Evolutionary conservation across 2,888 invertebrate genomes (phyloP).

Genomic region (Bellardia bayeri): DNA sequence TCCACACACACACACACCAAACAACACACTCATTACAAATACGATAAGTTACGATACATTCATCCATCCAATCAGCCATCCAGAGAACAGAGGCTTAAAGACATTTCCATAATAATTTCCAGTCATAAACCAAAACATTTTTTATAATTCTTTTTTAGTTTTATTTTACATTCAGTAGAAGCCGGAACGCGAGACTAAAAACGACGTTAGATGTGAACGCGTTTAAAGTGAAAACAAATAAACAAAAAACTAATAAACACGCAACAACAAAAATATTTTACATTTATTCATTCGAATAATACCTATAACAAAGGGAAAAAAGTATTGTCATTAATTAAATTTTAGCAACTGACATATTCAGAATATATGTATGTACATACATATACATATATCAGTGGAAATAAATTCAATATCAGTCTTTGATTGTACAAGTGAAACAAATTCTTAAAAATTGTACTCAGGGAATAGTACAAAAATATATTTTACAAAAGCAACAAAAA

Average conservation of each 20-base stretch:
- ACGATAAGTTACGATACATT: slow-evolving; percentile 1
- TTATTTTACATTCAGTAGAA: slow-evolving; percentile 75
- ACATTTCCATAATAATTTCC: slow-evolving; percentile 69
- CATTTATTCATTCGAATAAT: background rate
- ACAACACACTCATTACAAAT: slow-evolving; percentile 22
- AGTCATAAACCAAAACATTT: slow-evolving; percentile 65
- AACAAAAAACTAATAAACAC: slow-evolving; percentile 39
- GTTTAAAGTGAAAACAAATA: slow-evolving; percentile 67
- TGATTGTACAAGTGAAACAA: background rate
- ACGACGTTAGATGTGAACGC: slow-evolving; percentile 32
- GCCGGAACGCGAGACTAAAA: slow-evolving; percentile 66
- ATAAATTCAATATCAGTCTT: slow-evolving; percentile 73
- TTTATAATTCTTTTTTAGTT: slow-evolving; percentile 70
- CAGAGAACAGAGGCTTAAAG: slow-evolving; percentile 66
- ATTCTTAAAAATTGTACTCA: background rate
- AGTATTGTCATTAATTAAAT: slow-evolving; percentile 41
- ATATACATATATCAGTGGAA: slow-evolving; percentile 63
- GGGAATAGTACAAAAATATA: slow-evolving; percentile 13
- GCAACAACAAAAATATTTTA: slow-evolving; percentile 51
- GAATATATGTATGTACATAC: background rate
- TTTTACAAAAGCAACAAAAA: slow-evolving; percentile 44
- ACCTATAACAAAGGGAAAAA: slow-evolving; percentile 29
- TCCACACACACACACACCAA: slow-evolving; percentile 16
- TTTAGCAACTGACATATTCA: slow-evolving; percentile 57
- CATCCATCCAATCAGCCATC: slow-evolving; percentile 39